Conservation (phyloP, 92 coral and sea anemone genomes). For the Epizoanthus rinbou region DNA sequence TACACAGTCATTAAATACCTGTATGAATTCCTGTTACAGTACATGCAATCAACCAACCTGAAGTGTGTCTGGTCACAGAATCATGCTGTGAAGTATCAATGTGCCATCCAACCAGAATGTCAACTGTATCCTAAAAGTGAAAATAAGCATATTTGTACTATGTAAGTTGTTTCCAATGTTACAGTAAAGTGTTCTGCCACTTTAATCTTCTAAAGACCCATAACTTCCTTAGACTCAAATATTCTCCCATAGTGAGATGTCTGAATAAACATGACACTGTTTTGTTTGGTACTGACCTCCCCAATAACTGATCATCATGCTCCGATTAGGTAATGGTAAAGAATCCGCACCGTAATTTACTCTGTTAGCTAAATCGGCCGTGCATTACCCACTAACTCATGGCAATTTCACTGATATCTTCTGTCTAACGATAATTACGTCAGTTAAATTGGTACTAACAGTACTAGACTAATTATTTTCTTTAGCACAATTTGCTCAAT, state of each 20-base stretch:
- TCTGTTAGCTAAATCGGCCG: no score
- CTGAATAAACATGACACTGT: not conserved
- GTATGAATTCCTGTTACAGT: not conserved
- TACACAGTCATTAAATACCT: no score
- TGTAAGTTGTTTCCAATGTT: no score
- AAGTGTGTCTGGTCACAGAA: slow-evolving; percentile 81
- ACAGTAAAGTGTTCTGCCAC: not conserved
- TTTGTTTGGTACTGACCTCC: no score
- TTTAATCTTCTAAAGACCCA: not conserved
- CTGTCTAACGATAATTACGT: no score
- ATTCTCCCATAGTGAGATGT: not conserved
- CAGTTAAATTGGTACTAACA: no score
- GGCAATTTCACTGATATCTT: no score
- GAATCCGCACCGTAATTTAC: no score
- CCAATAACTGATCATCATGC: no score
- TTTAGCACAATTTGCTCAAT: not conserved
- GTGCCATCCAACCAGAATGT: slow-evolving; percentile 99
- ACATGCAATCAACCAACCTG: slow-evolving; percentile 66
- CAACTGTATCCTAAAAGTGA: slow-evolving; percentile 90
- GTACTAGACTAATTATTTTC: not conserved
- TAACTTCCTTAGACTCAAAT: not conserved
- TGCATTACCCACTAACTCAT: no score
- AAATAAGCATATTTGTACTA: not conserved
- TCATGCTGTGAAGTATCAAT: slow-evolving; percentile 93
- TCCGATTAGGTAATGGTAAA: no score